Conservation (phyloP, 2,888 invertebrate species). For the Neoitamus cyanurus region DNA sequence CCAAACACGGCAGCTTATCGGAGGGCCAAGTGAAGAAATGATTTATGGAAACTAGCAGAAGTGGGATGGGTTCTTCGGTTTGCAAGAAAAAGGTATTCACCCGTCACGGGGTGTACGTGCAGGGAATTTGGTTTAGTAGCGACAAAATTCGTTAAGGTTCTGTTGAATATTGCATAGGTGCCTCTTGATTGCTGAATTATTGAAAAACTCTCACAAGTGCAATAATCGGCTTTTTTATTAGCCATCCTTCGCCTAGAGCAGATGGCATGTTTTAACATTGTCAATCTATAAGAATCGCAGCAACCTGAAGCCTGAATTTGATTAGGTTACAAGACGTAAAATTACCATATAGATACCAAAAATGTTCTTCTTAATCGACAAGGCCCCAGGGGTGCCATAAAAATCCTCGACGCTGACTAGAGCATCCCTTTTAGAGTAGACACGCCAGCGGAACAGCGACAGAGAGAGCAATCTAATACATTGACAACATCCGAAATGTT, state of each 20-base stretch:
- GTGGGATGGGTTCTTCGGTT: not conserved
- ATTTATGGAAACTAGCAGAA: not conserved
- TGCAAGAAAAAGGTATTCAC: not conserved
- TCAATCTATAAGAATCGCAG: not conserved
- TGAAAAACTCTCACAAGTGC: not conserved
- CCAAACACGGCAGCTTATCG: not conserved
- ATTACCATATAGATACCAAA: constrained; percentile 54
- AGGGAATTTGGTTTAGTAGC: not conserved
- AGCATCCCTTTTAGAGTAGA: constrained; percentile 17
- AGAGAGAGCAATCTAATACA: constrained; percentile 12
- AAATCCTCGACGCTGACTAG: constrained; percentile 45
- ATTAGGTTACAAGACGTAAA: constrained; percentile 53
- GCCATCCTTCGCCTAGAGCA: not conserved
- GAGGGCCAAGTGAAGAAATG: not conserved
- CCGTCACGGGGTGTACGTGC: not conserved
- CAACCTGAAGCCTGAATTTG: constrained; percentile 46
- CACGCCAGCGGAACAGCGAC: not conserved
- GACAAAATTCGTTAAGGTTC: not conserved
- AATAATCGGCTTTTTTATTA: not conserved
- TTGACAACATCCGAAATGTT: constrained; percentile 48
- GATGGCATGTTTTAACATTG: not conserved
- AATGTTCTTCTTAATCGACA: constrained; percentile 53
- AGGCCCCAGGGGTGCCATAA: constrained; percentile 51
- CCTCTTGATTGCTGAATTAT: not conserved
- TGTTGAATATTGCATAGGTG: not conserved